Conservation (phyloP, 1,140 invertebrate species). For the Atta texana region DNA sequence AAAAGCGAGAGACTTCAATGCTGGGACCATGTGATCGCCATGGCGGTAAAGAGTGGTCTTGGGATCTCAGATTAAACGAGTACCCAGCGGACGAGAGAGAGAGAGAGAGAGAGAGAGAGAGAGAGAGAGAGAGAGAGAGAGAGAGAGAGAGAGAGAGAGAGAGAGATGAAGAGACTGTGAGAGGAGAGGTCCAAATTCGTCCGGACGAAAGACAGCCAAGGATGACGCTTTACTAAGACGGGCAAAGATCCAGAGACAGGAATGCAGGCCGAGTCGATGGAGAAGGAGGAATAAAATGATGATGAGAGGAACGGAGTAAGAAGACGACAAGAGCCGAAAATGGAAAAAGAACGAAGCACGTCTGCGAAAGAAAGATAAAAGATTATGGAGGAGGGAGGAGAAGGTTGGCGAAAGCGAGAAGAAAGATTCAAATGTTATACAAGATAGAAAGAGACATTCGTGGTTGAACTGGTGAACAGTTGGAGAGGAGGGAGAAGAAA, state of each 20-base stretch:
- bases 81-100: neutral
- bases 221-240: constrained; percentile 29
- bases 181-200: constrained; percentile 45
- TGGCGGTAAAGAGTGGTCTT: constrained; percentile 60
- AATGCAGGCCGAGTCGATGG: constrained; percentile 43
- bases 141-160: neutral
- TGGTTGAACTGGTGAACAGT: constrained; percentile 50
- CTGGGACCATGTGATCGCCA: constrained; percentile 64
- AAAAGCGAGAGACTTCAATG: constrained; percentile 70
- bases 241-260: constrained; percentile 40
- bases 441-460: constrained; percentile 31
- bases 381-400: neutral
- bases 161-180: neutral
- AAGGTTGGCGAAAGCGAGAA: constrained; percentile 3
- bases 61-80: constrained; percentile 6
- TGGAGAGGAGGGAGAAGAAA: constrained; percentile 55
- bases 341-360: constrained; percentile 23
- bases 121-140: neutral
- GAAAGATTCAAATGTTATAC: constrained; percentile 4
- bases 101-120: neutral
- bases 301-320: neutral
- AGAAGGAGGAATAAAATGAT: neutral
- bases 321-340: constrained; percentile 26
- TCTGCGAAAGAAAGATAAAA: constrained; percentile 21
- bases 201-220: constrained; percentile 39